phyloP scores from a whole-genome alignment of 2,113 vertebrate species.

The Spilogale gracilis region DNA sequence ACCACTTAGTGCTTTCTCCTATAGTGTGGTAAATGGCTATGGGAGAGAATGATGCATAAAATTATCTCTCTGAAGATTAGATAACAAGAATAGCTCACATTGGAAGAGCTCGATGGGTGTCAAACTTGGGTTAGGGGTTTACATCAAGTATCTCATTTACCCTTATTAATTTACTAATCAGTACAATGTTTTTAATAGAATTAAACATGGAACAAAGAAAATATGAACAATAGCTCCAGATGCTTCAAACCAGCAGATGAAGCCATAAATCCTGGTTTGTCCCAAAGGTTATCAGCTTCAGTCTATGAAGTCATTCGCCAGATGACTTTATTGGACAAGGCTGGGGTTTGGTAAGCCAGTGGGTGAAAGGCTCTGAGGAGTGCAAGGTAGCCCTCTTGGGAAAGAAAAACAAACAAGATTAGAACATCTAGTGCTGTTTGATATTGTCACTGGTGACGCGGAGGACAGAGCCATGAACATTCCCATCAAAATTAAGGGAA shows the following conservation, averaged over 20 bases:
- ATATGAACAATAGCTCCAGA: background rate
- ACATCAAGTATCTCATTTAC: background rate
- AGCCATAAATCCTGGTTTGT: conserved; percentile 8
- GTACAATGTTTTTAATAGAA: background rate
- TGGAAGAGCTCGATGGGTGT: background rate
- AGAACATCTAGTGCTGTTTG: conserved; percentile 76
- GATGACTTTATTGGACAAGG: conserved; percentile 14
- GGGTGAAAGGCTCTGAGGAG: background rate
- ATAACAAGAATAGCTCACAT: background rate
- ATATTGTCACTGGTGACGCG: conserved; percentile 19
- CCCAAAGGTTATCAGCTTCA: conserved; percentile 51
- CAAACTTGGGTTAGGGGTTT: background rate
- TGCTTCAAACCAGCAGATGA: background rate
- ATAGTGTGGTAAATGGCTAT: background rate
- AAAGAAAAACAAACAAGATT: conserved; percentile 77
- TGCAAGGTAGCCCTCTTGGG: conserved; percentile 70
- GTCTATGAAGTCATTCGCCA: background rate
- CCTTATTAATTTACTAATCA: background rate
- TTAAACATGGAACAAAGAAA: background rate
- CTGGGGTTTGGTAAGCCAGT: background rate
- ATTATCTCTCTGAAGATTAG: background rate
- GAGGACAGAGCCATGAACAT: background rate
- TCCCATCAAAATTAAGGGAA: background rate
- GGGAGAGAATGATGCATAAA: background rate
- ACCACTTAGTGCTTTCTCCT: background rate